Conservation (phyloP, 2,888 invertebrate genomes). For the Idaea dimidiata region DNA sequence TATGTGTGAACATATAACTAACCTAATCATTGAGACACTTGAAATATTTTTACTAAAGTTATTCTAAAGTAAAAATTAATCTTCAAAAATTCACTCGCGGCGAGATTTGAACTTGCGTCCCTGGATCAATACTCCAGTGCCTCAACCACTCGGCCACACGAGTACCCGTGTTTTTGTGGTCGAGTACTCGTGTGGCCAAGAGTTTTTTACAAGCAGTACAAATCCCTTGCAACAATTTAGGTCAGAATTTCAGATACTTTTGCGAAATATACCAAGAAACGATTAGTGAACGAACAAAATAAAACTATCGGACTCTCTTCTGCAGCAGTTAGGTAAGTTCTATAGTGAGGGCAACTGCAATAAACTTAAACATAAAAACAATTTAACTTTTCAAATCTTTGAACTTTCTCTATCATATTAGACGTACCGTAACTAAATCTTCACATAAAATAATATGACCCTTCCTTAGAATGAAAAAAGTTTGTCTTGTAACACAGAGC, state of each 20-base stretch:
- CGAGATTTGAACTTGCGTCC: no score
- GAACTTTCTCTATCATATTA: background rate
- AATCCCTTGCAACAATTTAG: background rate
- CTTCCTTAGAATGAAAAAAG: background rate
- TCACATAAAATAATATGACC: slow-evolving; percentile 1
- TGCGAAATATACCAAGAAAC: background rate
- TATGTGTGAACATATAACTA: no score
- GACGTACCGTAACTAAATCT: background rate
- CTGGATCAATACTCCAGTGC: no score
- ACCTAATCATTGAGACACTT: no score
- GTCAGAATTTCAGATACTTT: background rate
- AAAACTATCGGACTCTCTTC: background rate
- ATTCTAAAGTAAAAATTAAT: no score
- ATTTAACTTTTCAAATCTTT: background rate
- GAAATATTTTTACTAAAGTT: no score
- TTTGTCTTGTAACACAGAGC: background rate
- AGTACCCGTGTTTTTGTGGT: no score
- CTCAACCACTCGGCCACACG: no score
- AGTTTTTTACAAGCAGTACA: no score
- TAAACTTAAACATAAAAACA: background rate
- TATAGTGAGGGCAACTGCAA: background rate
- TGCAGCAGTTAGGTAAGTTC: background rate
- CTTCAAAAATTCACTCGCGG: no score
- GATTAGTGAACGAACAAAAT: background rate
- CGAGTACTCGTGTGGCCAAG: no score